A percentile compares a stretch with the other conserved stretches of the same genome.
phyloP scores from a whole-genome alignment of 2,888 invertebrate species.

The Nemoura dubitans region DNA sequence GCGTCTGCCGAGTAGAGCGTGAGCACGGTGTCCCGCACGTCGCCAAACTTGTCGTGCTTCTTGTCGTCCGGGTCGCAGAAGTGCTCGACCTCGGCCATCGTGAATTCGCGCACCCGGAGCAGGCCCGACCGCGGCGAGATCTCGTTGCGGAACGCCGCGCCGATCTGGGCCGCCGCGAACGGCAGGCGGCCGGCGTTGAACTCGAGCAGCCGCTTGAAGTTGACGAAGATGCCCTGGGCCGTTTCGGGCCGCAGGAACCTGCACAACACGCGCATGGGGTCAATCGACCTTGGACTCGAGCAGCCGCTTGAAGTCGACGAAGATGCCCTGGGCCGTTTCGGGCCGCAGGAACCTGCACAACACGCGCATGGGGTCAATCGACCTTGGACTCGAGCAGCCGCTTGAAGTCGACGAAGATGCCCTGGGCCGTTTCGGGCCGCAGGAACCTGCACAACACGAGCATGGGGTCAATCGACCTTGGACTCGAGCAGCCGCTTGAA shows the following conservation, averaged over 20 bases:
- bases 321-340: too few relatives aligned
- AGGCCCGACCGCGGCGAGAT: slow-evolving; percentile 98
- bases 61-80: slow-evolving; percentile 94
- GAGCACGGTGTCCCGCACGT: slow-evolving; percentile 78
- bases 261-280: slow-evolving; percentile 22
- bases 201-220: slow-evolving; percentile 96
- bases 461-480: too few relatives aligned
- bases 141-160: slow-evolving; percentile 98
- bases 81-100: slow-evolving; percentile 99
- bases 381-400: too few relatives aligned
- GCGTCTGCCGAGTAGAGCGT: slow-evolving; percentile 93
- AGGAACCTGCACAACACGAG: too few relatives aligned
- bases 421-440: too few relatives aligned
- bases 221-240: slow-evolving; percentile 99
- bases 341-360: too few relatives aligned
- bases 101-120: slow-evolving; percentile 95
- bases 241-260: slow-evolving; percentile 96
- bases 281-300: too few relatives aligned
- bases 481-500: too few relatives aligned
- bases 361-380: too few relatives aligned
- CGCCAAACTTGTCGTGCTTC: slow-evolving; percentile 87
- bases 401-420: too few relatives aligned
- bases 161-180: slow-evolving; percentile 99
- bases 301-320: too few relatives aligned
- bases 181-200: slow-evolving; percentile 97